A percentile compares a stretch with the other conserved stretches of the same genome.
Conservation (phyloP, 2,797 vertebrate species). For the Astyanax mexicanus region DNA sequence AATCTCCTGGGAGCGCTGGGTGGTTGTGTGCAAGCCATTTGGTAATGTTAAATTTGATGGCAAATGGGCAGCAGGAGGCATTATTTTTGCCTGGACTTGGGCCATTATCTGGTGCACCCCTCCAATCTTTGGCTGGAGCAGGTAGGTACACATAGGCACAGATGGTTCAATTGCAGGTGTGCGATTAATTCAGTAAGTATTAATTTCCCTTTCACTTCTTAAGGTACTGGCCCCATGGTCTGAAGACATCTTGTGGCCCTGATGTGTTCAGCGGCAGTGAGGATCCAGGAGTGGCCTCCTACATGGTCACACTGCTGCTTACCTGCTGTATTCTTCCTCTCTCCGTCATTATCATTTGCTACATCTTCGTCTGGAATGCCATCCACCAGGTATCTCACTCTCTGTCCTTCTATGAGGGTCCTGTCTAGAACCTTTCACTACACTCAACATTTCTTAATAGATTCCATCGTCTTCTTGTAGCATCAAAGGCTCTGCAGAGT, state of each 20-base stretch:
- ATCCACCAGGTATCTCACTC: constrained; percentile 67
- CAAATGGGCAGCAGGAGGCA: constrained; percentile 81
- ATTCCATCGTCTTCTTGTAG: too few species aligned
- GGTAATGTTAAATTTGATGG: constrained; percentile 88
- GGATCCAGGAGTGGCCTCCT: constrained; percentile 84
- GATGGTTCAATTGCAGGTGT: too few species aligned
- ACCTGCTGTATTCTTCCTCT: constrained; percentile 86
- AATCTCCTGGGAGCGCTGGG: constrained; percentile 91
- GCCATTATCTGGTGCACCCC: constrained; percentile 79
- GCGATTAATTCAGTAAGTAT: too few species aligned
- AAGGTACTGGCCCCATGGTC: constrained; percentile 90
- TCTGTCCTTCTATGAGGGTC: too few species aligned
- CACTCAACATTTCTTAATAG: too few species aligned
- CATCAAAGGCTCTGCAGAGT: neutral
- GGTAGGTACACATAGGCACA: constrained; percentile 67
- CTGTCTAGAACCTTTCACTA: too few species aligned
- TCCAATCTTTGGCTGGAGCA: constrained; percentile 91
- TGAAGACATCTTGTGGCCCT: constrained; percentile 91
- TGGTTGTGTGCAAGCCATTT: constrained; percentile 92
- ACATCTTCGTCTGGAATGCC: constrained; percentile 86
- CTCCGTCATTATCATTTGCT: constrained; percentile 84
- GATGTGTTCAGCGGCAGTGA: constrained; percentile 89
- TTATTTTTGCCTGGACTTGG: constrained; percentile 87
- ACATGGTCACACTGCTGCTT: constrained; percentile 85
- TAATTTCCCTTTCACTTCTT: too few species aligned